These are phyloP conservation scores for Serilophus lunatus DNA, from an alignment of 2,113 vertebrate species.

Conservation along the genomic window DNA sequence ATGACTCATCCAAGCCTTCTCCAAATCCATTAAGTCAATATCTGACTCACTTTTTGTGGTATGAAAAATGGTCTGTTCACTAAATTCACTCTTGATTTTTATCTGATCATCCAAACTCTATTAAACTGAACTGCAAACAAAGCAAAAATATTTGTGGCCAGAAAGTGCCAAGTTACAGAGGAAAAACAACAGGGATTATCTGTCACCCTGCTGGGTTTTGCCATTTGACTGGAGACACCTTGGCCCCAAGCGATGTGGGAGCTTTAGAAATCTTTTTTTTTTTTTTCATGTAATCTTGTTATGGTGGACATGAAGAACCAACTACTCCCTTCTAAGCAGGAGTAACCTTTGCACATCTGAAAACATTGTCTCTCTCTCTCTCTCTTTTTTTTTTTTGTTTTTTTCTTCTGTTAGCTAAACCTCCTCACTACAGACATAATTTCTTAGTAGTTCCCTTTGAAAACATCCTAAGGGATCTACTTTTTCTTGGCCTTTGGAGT, in stretches of 20 bases:
- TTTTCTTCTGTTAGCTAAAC: not conserved
- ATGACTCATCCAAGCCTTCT: conserved; percentile 57
- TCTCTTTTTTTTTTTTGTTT: too few relatives aligned
- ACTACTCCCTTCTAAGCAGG: not conserved
- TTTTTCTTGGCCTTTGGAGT: not conserved
- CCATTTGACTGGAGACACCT: not conserved
- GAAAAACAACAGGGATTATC: not conserved
- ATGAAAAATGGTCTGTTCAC: not conserved
- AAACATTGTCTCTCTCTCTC: not conserved
- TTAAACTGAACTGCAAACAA: not conserved
- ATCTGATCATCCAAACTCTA: not conserved
- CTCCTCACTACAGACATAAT: not conserved
- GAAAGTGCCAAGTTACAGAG: not conserved
- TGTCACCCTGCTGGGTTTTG: not conserved
- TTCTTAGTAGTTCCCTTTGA: not conserved
- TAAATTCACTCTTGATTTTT: conserved; percentile 46
- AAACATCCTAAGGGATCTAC: not conserved
- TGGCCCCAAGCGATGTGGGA: not conserved
- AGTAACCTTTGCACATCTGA: not conserved
- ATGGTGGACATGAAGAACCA: not conserved
- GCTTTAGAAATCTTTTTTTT: not conserved
- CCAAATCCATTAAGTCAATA: conserved; percentile 58
- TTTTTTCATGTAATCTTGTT: not conserved
- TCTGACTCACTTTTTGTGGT: conserved; percentile 55
- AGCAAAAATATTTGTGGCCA: not conserved